A percentile compares a stretch with the other conserved stretches of the same genome.
phyloP scores from a whole-genome alignment of 2,888 invertebrate genomes.

The Scaptomyza cyrtandrae region DNA sequence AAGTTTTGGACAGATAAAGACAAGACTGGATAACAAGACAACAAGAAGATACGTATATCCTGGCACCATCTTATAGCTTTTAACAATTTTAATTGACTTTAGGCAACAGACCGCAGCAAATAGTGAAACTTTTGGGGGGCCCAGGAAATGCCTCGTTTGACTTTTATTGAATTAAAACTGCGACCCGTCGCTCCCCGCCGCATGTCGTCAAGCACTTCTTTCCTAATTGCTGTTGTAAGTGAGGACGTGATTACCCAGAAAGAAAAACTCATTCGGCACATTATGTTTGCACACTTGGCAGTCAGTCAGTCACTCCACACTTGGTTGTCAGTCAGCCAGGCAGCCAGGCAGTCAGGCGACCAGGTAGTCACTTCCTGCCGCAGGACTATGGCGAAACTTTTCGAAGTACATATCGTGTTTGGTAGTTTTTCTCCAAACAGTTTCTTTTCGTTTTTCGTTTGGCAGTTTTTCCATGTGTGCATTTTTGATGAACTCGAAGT shows the following conservation, averaged over 20 bases:
- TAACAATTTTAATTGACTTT: constrained; percentile 76
- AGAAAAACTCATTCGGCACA: constrained; percentile 50
- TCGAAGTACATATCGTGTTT: constrained; percentile 11
- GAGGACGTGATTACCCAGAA: constrained; percentile 67
- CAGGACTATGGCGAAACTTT: constrained; percentile 55
- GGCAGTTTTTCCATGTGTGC: constrained; percentile 54
- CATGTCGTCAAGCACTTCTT: constrained; percentile 1
- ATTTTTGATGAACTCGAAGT: constrained; percentile 73
- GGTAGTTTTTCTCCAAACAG: constrained; percentile 46
- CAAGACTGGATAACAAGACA: constrained; percentile 12
- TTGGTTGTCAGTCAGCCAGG: constrained; percentile 8
- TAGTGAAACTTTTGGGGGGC: constrained; percentile 26
- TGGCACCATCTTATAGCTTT: constrained; percentile 30
- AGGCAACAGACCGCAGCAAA: constrained; percentile 67
- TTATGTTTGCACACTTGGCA: constrained; percentile 49
- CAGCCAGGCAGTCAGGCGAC: constrained; percentile 18
- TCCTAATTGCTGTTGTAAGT: constrained; percentile 66
- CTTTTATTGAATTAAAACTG: constrained; percentile 77
- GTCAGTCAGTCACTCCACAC: neutral
- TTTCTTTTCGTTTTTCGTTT: constrained; percentile 45
- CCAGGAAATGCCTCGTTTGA: constrained; percentile 71
- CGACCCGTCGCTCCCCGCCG: constrained; percentile 4
- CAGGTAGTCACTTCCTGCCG: constrained; percentile 58
- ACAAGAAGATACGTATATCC: constrained; percentile 9
- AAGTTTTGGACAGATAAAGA: constrained; percentile 60